Base-by-base conservation (phyloP, 2,888 invertebrate genomes). In the Muscina levida region DNA sequence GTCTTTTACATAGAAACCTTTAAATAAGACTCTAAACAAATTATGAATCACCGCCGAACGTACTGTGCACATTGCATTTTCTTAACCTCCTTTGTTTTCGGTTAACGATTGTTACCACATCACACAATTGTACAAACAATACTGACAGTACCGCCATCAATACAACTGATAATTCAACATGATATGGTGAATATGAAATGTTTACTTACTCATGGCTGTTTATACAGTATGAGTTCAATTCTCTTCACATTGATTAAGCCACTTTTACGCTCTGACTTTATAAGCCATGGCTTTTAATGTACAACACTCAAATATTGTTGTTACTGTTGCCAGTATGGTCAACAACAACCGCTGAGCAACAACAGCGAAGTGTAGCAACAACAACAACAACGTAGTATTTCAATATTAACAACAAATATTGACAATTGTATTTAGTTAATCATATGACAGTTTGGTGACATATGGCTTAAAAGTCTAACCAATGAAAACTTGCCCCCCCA, bases 401-500 rank as follows among this genome's bases (percentile, higher is more conserved):
- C 11, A 72, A 62, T 48, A 53, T 53, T 37, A 31, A 65, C 74
- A 72, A 26, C 53, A n/a, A n/a, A n/a, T 73, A 65, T 53, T 73
- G 77, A 77, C 77, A 77, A 77, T 74, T 68, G 59, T 48, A 46
- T 72, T 77, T 77, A 62, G 74, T 77, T 81, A 81, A 77, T 74
- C 71, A 67, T 67, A 53, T 71, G 77, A 81, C 81, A 81, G 72
- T 74, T 81, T 37, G 2, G 37, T 77, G 80, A 81, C 77, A 80
- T 71, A 68, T 66, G 68, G 51, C 72, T 79, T 72, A 62, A n/a
- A 71, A 31, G 59, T 31, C 59, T n/a, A n/a, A 17, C 39, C 39
- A 17, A n/a, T n/a, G 3, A 5, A 31, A 31, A 31, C 31, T 31
- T 31, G 8, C 10, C 24, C 10, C 22, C 15, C 53, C 53, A 22